Percentiles rank a stretch among this genome's conserved stretches.
Conservation (phyloP, 2,888 invertebrate genomes). For the Ctenicera cuprea region DNA sequence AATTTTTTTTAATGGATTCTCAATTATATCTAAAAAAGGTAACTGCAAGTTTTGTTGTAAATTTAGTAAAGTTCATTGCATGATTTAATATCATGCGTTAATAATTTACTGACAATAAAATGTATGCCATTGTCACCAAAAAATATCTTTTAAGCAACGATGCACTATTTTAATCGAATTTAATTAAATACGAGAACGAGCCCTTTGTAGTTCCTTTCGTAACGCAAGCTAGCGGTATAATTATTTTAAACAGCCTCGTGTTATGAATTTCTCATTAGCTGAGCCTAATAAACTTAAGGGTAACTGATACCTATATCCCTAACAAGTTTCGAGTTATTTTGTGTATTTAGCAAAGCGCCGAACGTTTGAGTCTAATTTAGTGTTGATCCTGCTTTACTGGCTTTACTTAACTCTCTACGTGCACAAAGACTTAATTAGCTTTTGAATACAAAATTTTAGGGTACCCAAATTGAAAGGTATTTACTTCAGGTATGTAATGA, state of each 20-base stretch:
- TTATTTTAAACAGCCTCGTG: conserved; percentile 28
- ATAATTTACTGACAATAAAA: too few relatives aligned
- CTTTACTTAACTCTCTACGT: conserved; percentile 27
- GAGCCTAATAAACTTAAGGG: conserved; percentile 26
- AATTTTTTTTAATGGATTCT: too few relatives aligned
- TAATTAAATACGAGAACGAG: conserved; percentile 1
- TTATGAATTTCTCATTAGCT: conserved; percentile 37
- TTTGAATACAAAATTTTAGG: conserved; percentile 30
- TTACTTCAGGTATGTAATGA: conserved; percentile 5
- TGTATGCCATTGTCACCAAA: background rate
- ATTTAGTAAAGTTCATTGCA: too few relatives aligned
- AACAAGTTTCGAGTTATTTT: conserved; percentile 40
- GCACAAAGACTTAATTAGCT: conserved; percentile 35
- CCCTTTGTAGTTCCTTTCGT: conserved; percentile 7
- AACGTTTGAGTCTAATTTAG: conserved; percentile 35
- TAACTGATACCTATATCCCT: conserved; percentile 37
- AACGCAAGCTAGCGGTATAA: conserved; percentile 15
- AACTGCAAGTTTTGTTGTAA: too few relatives aligned
- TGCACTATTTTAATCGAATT: conserved; percentile 16
- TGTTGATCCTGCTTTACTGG: conserved; percentile 29
- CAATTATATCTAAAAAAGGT: too few relatives aligned
- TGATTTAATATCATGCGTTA: too few relatives aligned
- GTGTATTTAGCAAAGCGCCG: conserved; percentile 33
- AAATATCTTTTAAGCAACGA: background rate
- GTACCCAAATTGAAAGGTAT: conserved; percentile 17